Base-by-base conservation (phyloP, 2,888 invertebrate genomes). In the Oscheius sp. region DNA sequence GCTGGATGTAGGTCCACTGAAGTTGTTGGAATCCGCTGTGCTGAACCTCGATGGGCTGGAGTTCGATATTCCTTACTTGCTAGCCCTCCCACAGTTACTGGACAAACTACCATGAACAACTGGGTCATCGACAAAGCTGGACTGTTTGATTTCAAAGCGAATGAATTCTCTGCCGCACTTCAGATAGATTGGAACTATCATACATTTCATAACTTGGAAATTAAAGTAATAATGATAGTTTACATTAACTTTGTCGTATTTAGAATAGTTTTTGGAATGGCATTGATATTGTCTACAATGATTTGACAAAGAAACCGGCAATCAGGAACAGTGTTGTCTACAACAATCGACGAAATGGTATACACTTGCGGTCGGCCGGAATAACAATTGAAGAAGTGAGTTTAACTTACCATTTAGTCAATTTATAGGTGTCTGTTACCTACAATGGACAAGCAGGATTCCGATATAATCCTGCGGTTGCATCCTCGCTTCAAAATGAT, bases 1-100 rank as follows among this genome's bases (percentile, higher is more conserved):
- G 79, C 88, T 3, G 82, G 85, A 2, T 88, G 88, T 74, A 80
- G 86, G 28, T 72, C 77, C 2, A 87, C 87, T 0, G 87, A 87
- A 17, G 88, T 88, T 86, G 87, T 88, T 77, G 88, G 88, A 6
- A 56, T 85, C 17, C 76, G 85, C 2, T 85, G 85, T 49, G 93
- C 93, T 77, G 92, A 92, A 81, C 92, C 93, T 0, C 93, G 93
- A 36, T 96, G 96, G 96, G 94, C 95, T 0, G 96, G 96, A 0
- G 88, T 96, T 0, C 89, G 95, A 77, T 91, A 95, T 78, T 93
- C 95, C 44, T 92, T 94, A 65, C 89, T 94, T 63, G 92, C 95
- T 0, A 93, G 93, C 85, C 86, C 86, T 17, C 84, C 84, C 2
- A 77, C 78, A 3, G 78, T 83, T 22, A 86, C 85, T 47, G 86